phyloP scores from a whole-genome alignment of 2,888 invertebrate species.

The Drosophila hawaiiensis region DNA sequence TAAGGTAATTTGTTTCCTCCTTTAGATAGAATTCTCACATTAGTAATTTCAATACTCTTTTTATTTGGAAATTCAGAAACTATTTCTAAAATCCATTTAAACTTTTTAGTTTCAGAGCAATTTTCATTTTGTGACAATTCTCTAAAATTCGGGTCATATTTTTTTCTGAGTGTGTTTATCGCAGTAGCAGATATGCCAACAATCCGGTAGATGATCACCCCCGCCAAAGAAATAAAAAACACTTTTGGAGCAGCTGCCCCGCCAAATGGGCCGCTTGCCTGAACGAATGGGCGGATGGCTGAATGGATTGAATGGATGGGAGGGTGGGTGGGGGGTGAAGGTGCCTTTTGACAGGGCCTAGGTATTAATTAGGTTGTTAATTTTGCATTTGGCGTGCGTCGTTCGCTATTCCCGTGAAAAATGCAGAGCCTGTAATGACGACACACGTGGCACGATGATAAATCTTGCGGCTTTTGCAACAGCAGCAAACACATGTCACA shows the following conservation, averaged over 20 bases:
- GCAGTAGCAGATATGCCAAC: conserved; percentile 26
- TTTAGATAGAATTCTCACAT: not conserved
- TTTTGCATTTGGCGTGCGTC: conserved; percentile 83
- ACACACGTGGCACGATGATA: conserved; percentile 78
- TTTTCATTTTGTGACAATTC: not conserved
- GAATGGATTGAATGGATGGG: conserved; percentile 15
- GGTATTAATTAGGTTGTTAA: conserved; percentile 85
- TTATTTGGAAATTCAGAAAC: not conserved
- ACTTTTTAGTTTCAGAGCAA: not conserved
- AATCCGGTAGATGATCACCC: conserved; percentile 26
- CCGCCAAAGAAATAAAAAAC: conserved; percentile 29
- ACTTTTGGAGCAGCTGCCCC: conserved; percentile 74
- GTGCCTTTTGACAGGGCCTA: conserved; percentile 59
- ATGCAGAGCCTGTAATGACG: conserved; percentile 56
- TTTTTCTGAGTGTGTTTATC: not conserved
- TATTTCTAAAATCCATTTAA: not conserved
- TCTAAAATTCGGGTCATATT: not conserved
- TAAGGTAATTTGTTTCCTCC: not conserved
- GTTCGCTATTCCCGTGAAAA: conserved; percentile 77
- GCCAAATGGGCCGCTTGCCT: conserved; percentile 6
- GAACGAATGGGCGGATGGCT: conserved; percentile 10
- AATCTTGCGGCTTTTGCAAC: conserved; percentile 76
- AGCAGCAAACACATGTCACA: conserved; percentile 71
- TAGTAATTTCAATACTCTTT: not conserved
- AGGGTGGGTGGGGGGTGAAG: conserved; percentile 37